Evolutionary conservation across 2,797 vertebrate genomes (phyloP).

Genomic region (Sarcoramphus papa): DNA sequence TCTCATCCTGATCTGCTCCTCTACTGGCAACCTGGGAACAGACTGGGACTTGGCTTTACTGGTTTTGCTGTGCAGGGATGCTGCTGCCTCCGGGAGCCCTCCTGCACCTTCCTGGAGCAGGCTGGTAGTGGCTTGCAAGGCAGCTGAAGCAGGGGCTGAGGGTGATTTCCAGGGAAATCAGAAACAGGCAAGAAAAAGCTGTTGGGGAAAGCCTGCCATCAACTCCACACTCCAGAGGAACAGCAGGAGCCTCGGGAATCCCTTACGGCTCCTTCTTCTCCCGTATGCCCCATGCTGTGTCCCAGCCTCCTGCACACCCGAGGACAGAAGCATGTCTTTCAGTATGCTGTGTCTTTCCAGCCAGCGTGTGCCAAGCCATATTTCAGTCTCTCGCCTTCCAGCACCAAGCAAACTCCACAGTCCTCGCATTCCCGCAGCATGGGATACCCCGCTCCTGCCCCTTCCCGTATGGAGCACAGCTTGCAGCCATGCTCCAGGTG

Average conservation of each 20-base stretch:
- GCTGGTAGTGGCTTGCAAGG: neutral
- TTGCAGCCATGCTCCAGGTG: conserved; percentile 2
- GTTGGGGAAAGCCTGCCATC: neutral
- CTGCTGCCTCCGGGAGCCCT: neutral
- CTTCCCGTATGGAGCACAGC: conserved; percentile 38
- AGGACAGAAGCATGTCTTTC: conserved; percentile 56
- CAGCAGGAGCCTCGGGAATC: neutral
- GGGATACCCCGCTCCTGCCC: conserved; percentile 18
- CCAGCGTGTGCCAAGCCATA: conserved; percentile 40
- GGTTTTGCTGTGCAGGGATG: neutral
- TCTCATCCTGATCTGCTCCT: neutral
- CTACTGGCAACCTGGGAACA: neutral
- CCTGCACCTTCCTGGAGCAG: neutral
- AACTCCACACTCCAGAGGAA: neutral
- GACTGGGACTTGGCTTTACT: neutral
- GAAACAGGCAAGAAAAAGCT: neutral
- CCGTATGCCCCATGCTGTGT: neutral
- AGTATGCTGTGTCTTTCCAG: conserved; percentile 10
- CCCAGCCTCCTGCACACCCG: neutral
- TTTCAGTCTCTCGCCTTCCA: conserved; percentile 67
- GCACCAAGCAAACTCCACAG: conserved; percentile 57
- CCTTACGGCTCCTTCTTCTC: neutral
- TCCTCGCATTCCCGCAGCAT: conserved; percentile 56
- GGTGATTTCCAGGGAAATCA: neutral
- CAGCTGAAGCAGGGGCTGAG: neutral